These are phyloP conservation scores for Bettongia penicillata DNA, from an alignment of 2,113 vertebrate species.

Conservation along the genomic window DNA sequence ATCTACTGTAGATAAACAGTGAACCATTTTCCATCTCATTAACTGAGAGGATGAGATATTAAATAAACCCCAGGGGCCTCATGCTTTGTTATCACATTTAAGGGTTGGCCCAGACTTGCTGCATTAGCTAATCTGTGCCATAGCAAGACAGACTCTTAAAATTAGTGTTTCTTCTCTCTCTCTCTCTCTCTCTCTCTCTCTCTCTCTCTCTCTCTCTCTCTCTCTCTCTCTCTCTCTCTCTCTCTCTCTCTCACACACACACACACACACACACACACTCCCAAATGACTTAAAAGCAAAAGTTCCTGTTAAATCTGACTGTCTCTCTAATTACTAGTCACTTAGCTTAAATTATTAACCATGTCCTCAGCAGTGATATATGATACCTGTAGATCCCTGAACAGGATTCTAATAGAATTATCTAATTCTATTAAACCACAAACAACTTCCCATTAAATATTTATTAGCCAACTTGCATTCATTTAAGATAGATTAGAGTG, in stretches of 20 bases:
- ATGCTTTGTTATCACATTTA: conserved; percentile 80
- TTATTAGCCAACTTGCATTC: conserved; percentile 85
- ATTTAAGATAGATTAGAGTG: conserved; percentile 82
- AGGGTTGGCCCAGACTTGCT: conserved; percentile 78
- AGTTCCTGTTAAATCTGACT: conserved; percentile 76
- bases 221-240: not conserved
- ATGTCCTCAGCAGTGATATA: conserved; percentile 82
- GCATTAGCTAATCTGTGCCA: conserved; percentile 74
- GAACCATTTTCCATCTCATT: conserved; percentile 89
- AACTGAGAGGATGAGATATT: conserved; percentile 85
- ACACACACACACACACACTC: conserved; percentile 60
- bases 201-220: not conserved
- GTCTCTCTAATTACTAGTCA: conserved; percentile 85
- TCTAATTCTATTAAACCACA: conserved; percentile 88
- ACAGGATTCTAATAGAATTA: conserved; percentile 87
- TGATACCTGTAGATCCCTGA: conserved; percentile 82
- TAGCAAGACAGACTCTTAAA: conserved; percentile 62
- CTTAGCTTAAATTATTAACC: conserved; percentile 88
- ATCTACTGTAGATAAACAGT: conserved; percentile 87
- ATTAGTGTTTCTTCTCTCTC: not conserved
- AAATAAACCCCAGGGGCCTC: conserved; percentile 83
- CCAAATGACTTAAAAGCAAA: conserved; percentile 69
- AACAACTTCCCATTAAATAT: conserved; percentile 86
- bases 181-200: not conserved
- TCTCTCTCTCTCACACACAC: conserved; percentile 29